These are phyloP conservation scores for Andrena bucephala DNA, from an alignment of 2,888 invertebrate species.

Conservation along the genomic window DNA sequence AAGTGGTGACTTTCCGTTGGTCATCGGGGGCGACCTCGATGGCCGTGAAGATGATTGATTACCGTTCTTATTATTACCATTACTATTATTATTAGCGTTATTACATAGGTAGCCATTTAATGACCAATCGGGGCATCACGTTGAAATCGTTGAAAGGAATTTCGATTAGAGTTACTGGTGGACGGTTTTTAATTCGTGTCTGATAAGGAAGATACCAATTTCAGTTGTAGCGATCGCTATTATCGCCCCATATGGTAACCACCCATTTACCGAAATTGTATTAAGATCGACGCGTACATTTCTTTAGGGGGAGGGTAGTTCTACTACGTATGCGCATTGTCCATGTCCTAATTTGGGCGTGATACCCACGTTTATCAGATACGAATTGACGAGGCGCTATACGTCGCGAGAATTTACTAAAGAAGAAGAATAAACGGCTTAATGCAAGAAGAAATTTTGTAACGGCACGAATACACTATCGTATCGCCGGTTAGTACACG, in stretches of 20 bases:
- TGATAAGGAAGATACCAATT: slow-evolving; percentile 25
- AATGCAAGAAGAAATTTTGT: slow-evolving; percentile 43
- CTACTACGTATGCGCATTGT: neutral
- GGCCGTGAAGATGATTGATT: slow-evolving; percentile 26
- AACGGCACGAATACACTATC: slow-evolving; percentile 53
- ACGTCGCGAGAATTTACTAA: slow-evolving; percentile 34
- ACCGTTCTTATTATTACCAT: slow-evolving; percentile 23
- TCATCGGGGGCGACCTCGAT: slow-evolving; percentile 26
- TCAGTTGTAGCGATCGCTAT: neutral
- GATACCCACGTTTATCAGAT: slow-evolving; percentile 39
- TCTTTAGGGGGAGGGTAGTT: neutral
- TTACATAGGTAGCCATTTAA: slow-evolving; percentile 41
- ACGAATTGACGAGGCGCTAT: slow-evolving; percentile 48
- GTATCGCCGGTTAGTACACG: slow-evolving; percentile 59
- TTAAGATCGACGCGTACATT: neutral
- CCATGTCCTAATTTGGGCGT: neutral
- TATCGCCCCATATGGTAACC: neutral
- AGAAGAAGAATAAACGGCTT: slow-evolving; percentile 41
- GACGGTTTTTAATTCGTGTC: slow-evolving; percentile 40
- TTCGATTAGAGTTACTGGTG: slow-evolving; percentile 27
- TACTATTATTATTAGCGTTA: slow-evolving; percentile 19
- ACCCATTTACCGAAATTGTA: neutral
- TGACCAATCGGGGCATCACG: slow-evolving; percentile 37
- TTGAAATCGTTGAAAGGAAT: slow-evolving; percentile 38
- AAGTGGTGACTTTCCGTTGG: slow-evolving; percentile 31